phyloP scores from a whole-genome alignment of 2,797 vertebrate genomes.

The Poeciliopsis paucimaculata region DNA sequence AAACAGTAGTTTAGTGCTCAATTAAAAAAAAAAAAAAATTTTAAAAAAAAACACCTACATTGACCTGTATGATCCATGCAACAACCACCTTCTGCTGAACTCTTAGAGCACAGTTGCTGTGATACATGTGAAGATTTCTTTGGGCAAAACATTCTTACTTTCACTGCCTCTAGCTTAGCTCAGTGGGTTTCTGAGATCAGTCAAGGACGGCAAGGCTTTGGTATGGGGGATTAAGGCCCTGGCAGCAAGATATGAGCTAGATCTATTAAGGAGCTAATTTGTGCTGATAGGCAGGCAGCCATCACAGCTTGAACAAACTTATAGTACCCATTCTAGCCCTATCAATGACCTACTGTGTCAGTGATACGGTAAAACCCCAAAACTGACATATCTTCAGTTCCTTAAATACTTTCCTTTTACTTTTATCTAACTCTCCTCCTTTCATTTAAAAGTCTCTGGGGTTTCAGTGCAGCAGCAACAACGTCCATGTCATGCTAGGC shows the following conservation, averaged over 20 bases:
- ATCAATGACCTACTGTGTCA: slow-evolving; percentile 18
- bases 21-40: slow-evolving; percentile 49
- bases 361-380: slow-evolving; percentile 21
- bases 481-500: slow-evolving; percentile 53
- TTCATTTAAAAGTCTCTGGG: slow-evolving; percentile 40
- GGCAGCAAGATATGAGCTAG: slow-evolving; percentile 54
- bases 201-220: slow-evolving; percentile 66
- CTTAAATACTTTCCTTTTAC: slow-evolving; percentile 39
- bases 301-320: slow-evolving; percentile 33
- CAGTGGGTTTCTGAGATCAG: slow-evolving; percentile 63
- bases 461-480: slow-evolving; percentile 46
- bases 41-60: slow-evolving; percentile 19
- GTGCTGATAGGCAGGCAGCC: slow-evolving; percentile 43
- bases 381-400: slow-evolving; percentile 36
- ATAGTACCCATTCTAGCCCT: slow-evolving; percentile 20
- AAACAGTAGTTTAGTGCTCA: slow-evolving; percentile 62
- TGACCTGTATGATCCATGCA: slow-evolving; percentile 43
- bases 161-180: slow-evolving; percentile 46
- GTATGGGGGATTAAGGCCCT: slow-evolving; percentile 64
- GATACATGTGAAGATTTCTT: slow-evolving; percentile 44
- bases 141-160: slow-evolving; percentile 52
- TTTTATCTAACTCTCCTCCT: slow-evolving; percentile 31
- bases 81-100: slow-evolving; percentile 46
- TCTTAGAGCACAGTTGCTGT: slow-evolving; percentile 48
- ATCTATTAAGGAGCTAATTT: slow-evolving; percentile 56